Base-by-base conservation (phyloP, 2,113 vertebrate genomes). In the Notothenia coriiceps region DNA sequence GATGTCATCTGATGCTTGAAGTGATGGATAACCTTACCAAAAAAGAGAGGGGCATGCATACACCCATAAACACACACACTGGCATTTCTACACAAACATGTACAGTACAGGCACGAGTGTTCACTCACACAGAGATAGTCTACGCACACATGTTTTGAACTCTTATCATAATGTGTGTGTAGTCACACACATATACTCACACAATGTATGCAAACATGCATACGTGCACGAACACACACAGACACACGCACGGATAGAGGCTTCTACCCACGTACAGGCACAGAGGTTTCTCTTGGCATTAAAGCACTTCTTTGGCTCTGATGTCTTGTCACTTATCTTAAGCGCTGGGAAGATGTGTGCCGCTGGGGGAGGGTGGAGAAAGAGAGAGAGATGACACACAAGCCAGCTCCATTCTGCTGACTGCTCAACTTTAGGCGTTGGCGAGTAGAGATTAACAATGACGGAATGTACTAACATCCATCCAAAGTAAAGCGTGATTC, bases 271-370 rank as follows among this genome's bases (percentile, higher is more conserved):
- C 83, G 10, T 71, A 33, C 22, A n/a, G 51, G 46, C 71, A 69
- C 78, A 52, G 71, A 86, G 82, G 87, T 93, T 88, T 91, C 90
- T 80, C 82, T 82, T 87, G 85, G 83, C 85, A 92, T 92, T 92
- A 92, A 88, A 90, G 86, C 82, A 50, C 81, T 81, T 87, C 84
- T 90, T 91, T 87, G 86, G 88, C 90, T 90, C 89, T 86, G 92
- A 93, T 90, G 90, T 89, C 88, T 92, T 93, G 93, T 94, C 91
- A 89, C 92, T 94, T 93, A 94, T 92, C 90, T 92, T 91, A 92
- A 94, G 90, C 90, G 86, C 80, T 82, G 80, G 85, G 81, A 90
- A 85, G 85, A 92, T 79, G 89, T 88, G 86, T 83, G 76, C 73
- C 18, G 51, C 79, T 82, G 81, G 76, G 80, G 75, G 84, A 80